A percentile compares a stretch with the other conserved stretches of the same genome.
Evolutionary conservation across 2,797 vertebrate species (phyloP).

Genomic region (Pantherophis alleghaniensis): DNA sequence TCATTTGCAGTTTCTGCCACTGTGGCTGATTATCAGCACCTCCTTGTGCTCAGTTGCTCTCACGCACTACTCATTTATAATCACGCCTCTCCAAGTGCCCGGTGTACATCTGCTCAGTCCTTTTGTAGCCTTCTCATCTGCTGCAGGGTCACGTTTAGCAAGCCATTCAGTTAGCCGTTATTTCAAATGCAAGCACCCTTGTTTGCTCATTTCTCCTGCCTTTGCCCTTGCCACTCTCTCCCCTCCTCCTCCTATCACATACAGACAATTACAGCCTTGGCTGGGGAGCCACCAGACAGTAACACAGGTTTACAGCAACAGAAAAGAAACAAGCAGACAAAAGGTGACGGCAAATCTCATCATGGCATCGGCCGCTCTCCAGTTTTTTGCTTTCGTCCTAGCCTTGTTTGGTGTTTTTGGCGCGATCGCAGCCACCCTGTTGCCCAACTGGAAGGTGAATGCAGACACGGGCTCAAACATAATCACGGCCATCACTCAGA

Average conservation of each 20-base stretch:
- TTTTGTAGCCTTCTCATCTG: constrained; percentile 25
- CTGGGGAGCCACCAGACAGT: constrained; percentile 69
- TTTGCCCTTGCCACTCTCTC: constrained; percentile 57
- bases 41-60: constrained; percentile 38
- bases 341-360: constrained; percentile 52
- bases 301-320: constrained; percentile 49
- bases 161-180: constrained; percentile 48
- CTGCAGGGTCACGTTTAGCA: constrained; percentile 49
- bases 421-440: constrained; percentile 81
- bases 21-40: constrained; percentile 22
- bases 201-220: constrained; percentile 56
- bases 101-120: constrained; percentile 33
- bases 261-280: constrained; percentile 69
- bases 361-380: constrained; percentile 84
- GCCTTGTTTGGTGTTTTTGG: constrained; percentile 84
- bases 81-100: constrained; percentile 46
- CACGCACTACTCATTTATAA: constrained; percentile 13
- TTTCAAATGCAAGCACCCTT: constrained; percentile 44
- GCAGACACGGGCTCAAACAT: constrained; percentile 78
- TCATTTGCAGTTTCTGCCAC: background rate
- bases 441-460: constrained; percentile 93
- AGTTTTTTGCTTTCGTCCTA: constrained; percentile 89
- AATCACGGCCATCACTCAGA: constrained; percentile 83
- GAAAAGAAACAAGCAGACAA: constrained; percentile 48
- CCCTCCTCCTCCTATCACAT: constrained; percentile 55